Base-by-base conservation (phyloP, 2,888 invertebrate species). In the Eupithecia subfuscata region DNA sequence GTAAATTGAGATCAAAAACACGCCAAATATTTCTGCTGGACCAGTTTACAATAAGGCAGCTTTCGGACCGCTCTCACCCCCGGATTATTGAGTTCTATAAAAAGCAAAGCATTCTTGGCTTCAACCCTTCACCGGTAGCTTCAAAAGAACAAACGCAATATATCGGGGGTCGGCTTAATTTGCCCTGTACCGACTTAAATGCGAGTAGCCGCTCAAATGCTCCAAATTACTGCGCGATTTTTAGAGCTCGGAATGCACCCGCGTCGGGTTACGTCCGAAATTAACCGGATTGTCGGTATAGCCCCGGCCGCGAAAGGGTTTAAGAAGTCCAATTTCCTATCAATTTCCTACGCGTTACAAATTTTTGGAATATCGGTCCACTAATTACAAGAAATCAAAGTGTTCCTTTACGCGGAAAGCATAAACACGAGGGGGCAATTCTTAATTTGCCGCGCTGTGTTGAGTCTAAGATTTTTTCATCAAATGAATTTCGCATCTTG, bases 121-220 rank as follows among this genome's bases (percentile, higher is more conserved):
- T 92, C 92, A 95, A 95, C 95, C 95, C 95, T 95, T 95, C 91
- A 92, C 88, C 88, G 90, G 84, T 87, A 88, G 92, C 93, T 90
- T 94, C 94, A 94, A 94, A 94, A 94, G 94, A 94, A 94, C 94
- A 94, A 94, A 94, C 93, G 93, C 94, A 94, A 94, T 94, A 94
- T 94, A 94, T 94, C 88, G 93, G 91, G 92, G 93, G 86, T 89
- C 87, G 90, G 93, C 93, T 92, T 93, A 92, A 95, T 94, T 94
- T 93, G 92, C 89, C 89, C 89, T 89, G 90, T 88, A 91, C 90
- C 89, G 92, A 92, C 92, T 92, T 91, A 91, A 91, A 92, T 91
- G 90, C 90, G 91, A 92, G 90, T 90, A 86, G 90, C 91, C 90
- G 85, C 83, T 86, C 90, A 88, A 92, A 95, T 94, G 93, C 90